These are phyloP conservation scores for Potorous gilbertii DNA, from an alignment of 2,797 vertebrate genomes.

Conservation along the genomic window DNA sequence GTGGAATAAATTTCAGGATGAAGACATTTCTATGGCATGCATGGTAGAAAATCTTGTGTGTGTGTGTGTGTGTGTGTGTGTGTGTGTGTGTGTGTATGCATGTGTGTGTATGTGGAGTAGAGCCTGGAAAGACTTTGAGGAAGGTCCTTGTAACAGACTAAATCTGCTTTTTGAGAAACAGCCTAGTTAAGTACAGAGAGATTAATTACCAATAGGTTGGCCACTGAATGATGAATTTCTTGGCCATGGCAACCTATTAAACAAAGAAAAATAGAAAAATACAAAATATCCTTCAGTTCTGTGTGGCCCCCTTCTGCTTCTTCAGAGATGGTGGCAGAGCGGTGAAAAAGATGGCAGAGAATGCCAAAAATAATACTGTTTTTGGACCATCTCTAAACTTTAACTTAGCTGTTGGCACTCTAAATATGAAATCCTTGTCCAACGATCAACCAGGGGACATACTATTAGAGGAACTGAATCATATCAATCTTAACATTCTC, in stretches of 20 bases:
- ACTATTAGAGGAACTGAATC: background rate
- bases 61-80: background rate
- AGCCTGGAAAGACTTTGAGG: background rate
- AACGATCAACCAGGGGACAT: background rate
- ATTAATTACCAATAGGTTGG: background rate
- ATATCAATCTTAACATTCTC: background rate
- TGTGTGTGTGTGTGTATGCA: no score
- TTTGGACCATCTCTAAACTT: background rate
- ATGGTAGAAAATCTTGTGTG: background rate
- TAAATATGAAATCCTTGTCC: slow-evolving; percentile 8
- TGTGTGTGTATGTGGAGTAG: background rate
- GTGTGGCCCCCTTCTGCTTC: background rate
- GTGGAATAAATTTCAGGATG: background rate
- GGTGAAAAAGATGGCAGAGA: background rate
- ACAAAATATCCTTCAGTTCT: background rate
- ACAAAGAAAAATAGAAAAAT: background rate
- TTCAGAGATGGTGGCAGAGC: background rate
- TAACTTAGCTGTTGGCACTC: slow-evolving; percentile 2
- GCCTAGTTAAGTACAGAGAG: background rate
- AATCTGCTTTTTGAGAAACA: background rate
- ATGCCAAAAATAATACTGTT: slow-evolving; percentile 2
- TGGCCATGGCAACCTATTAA: background rate
- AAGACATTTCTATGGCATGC: background rate
- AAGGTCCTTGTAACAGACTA: background rate
- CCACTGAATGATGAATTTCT: background rate